Percentiles rank a stretch among this genome's conserved stretches.
Evolutionary conservation across 2,113 vertebrate species (phyloP).

Genomic region (Neopipo cinnamomea): DNA sequence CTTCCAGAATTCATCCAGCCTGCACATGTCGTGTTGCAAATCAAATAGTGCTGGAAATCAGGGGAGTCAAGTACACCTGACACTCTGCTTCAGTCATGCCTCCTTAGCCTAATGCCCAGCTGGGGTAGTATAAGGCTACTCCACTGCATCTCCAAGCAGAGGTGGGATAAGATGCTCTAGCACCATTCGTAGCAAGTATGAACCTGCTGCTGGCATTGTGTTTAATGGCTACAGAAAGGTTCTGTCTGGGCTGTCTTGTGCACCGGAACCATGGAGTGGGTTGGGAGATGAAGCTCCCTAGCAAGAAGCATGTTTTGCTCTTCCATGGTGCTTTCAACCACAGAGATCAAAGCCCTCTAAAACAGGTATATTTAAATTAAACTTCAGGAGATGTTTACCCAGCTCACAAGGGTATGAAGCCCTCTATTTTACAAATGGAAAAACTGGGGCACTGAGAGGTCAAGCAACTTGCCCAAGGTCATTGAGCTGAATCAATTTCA

Average conservation of each 20-base stretch:
- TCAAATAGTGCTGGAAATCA: conserved; percentile 12
- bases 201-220: not conserved
- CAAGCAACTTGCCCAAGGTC: conserved; percentile 43
- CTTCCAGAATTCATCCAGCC: conserved; percentile 57
- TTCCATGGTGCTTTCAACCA: not conserved
- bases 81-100: not conserved
- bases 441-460: conserved; percentile 1
- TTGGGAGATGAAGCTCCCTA: not conserved
- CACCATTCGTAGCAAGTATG: not conserved
- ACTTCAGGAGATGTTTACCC: not conserved
- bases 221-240: not conserved
- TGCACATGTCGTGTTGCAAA: conserved; percentile 13
- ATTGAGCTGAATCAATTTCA: conserved; percentile 28
- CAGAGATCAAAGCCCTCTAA: not conserved
- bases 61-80: conserved; percentile 33
- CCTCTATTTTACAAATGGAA: conserved; percentile 25
- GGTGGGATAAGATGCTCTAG: not conserved
- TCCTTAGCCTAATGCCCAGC: not conserved
- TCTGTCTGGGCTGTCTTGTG: not conserved
- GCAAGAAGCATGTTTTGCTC: not conserved
- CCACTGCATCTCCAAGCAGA: not conserved
- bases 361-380: not conserved
- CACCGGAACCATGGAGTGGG: not conserved
- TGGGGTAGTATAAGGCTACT: not conserved
- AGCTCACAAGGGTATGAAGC: not conserved